Evolutionary conservation across 2,888 invertebrate genomes (phyloP).

Genomic region (Dryadula phaetusa): DNA sequence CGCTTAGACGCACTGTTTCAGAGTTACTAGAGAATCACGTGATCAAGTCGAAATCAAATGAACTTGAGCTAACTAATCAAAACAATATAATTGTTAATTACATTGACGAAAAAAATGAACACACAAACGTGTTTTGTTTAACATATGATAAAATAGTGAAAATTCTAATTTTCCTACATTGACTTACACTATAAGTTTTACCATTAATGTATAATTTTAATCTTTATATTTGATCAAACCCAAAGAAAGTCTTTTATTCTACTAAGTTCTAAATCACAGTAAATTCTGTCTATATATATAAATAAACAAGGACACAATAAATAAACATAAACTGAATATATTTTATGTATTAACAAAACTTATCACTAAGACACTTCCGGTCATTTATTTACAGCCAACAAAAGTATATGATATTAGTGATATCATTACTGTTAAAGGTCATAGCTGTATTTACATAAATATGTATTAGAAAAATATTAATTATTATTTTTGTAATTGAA

Average conservation of each 20-base stretch:
- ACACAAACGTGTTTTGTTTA: background rate
- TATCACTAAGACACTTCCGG: too few relatives aligned
- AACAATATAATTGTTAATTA: conserved; percentile 24
- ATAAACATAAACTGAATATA: too few relatives aligned
- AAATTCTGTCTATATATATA: too few relatives aligned
- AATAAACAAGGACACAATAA: too few relatives aligned
- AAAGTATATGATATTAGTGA: background rate
- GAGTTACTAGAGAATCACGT: conserved; percentile 54
- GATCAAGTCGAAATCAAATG: conserved; percentile 53
- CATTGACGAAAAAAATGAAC: background rate
- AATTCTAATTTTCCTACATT: background rate
- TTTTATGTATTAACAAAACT: too few relatives aligned
- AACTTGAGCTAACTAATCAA: conserved; percentile 47
- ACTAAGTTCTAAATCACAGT: too few relatives aligned
- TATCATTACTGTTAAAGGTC: background rate
- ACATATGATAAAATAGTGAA: background rate
- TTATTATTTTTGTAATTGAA: background rate
- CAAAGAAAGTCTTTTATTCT: too few relatives aligned
- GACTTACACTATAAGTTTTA: too few relatives aligned
- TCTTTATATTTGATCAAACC: background rate
- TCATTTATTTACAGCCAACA: too few relatives aligned
- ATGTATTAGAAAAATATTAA: too few relatives aligned
- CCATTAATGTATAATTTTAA: too few relatives aligned
- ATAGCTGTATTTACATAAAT: background rate
- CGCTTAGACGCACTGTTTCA: conserved; percentile 48